These are phyloP conservation scores for Drosophila arawakana DNA, from an alignment of 1,140 invertebrate species.

Conservation along the genomic window DNA sequence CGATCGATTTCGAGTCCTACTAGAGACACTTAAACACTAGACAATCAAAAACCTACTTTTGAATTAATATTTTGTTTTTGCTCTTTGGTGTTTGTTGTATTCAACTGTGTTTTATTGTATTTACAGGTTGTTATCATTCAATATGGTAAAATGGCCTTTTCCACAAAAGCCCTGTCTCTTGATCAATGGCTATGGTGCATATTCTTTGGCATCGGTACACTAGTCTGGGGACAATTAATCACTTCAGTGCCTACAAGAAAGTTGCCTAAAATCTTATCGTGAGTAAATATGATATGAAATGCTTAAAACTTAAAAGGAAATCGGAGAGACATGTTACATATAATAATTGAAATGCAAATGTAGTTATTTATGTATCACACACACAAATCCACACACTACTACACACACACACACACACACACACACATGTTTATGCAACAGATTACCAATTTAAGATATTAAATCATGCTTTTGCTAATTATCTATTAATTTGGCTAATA, in stretches of 20 bases:
- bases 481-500: not conserved
- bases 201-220: slow-evolving; percentile 97
- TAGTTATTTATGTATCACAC: not conserved
- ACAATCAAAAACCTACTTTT: no score
- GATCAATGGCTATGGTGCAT: slow-evolving; percentile 99
- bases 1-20: no score
- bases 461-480: not conserved
- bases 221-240: slow-evolving; percentile 99
- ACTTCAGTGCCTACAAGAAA: slow-evolving; percentile 97
- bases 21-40: no score
- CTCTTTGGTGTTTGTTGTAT: no score
- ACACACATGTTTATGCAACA: not conserved
- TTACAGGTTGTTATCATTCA: slow-evolving; percentile 97
- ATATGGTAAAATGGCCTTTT: slow-evolving; percentile 98
- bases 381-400: not conserved
- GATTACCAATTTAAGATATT: not conserved
- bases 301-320: not conserved
- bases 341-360: not conserved
- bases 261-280: slow-evolving; percentile 97
- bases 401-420: not conserved
- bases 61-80: no score
- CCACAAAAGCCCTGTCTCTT: slow-evolving; percentile 93
- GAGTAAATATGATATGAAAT: slow-evolving; percentile 85
- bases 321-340: not conserved
- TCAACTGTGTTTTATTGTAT: not conserved